Conservation (phyloP, 2,113 vertebrate genomes). For the Ctenodactylus gundi region DNA sequence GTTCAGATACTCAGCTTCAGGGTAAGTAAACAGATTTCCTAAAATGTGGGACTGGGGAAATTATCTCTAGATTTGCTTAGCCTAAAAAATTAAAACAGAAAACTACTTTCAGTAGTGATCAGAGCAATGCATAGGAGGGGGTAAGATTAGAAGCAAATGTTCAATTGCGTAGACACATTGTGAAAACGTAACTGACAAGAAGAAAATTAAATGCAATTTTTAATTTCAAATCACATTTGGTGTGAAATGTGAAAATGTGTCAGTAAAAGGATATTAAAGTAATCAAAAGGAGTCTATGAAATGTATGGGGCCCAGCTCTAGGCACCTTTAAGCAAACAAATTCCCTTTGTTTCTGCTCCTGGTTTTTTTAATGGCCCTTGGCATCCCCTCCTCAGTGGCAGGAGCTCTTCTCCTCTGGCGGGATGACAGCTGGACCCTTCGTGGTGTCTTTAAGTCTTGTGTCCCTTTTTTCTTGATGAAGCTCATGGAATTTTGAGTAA, state of each 20-base stretch:
- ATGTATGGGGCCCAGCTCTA: neutral
- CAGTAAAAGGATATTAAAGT: neutral
- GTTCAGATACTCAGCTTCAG: neutral
- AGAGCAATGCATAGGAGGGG: neutral
- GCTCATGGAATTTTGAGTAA: neutral
- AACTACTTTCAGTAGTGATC: neutral
- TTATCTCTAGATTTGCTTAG: neutral
- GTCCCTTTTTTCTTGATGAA: neutral
- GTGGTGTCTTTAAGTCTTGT: neutral
- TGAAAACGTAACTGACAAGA: neutral
- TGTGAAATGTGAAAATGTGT: neutral
- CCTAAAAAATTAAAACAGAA: neutral
- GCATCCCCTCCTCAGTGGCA: too few relatives aligned
- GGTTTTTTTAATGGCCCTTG: too few relatives aligned
- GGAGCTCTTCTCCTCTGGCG: accelerated
- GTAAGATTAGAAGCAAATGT: neutral
- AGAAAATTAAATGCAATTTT: neutral
- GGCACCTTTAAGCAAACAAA: neutral
- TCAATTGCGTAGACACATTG: neutral
- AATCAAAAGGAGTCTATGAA: neutral
- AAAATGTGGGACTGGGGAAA: neutral
- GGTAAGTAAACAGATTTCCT: neutral
- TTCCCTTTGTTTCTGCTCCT: neutral
- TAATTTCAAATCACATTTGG: neutral
- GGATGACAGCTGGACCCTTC: neutral